A percentile compares a stretch with the other conserved stretches of the same genome.
Conservation (phyloP, 1,140 invertebrate species). For the Drosophila azteca region DNA sequence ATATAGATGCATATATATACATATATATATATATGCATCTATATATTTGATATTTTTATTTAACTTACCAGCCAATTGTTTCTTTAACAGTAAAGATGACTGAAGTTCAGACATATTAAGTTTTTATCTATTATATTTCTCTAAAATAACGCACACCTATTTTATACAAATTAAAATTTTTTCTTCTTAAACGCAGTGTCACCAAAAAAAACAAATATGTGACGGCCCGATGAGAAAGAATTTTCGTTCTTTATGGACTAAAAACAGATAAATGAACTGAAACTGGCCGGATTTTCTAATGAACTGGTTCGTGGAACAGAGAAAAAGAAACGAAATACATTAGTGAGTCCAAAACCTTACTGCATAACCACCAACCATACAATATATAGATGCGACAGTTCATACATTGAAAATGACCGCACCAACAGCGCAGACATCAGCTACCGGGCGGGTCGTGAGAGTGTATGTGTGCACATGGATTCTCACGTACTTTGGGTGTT, state of each 20-base stretch:
- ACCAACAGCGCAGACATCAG: too few relatives aligned
- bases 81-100: slow-evolving; percentile 96
- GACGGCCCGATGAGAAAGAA: slow-evolving; percentile 48
- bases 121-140: slow-evolving; percentile 26
- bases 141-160: slow-evolving; percentile 26
- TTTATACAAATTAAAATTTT: slow-evolving; percentile 53
- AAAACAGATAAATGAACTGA: slow-evolving; percentile 22
- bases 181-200: slow-evolving; percentile 15
- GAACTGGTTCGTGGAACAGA: slow-evolving; percentile 9
- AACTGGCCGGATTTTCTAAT: neutral
- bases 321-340: neutral
- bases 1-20: slow-evolving; percentile 3
- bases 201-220: slow-evolving; percentile 34
- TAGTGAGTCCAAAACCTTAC: too few relatives aligned
- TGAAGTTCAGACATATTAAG: slow-evolving; percentile 94
- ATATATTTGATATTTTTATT: slow-evolving; percentile 23
- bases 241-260: slow-evolving; percentile 45
- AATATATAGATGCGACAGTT: too few relatives aligned
- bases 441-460: too few relatives aligned
- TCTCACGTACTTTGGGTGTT: too few relatives aligned
- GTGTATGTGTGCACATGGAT: too few relatives aligned
- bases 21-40: slow-evolving; percentile 6
- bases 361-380: too few relatives aligned
- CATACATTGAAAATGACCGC: too few relatives aligned
- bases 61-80: slow-evolving; percentile 95